Evolutionary conservation across 2,888 invertebrate species (phyloP), one percentile per base, ranked within the genome.

Genomic region (Ischnus inquisitorius): DNA sequence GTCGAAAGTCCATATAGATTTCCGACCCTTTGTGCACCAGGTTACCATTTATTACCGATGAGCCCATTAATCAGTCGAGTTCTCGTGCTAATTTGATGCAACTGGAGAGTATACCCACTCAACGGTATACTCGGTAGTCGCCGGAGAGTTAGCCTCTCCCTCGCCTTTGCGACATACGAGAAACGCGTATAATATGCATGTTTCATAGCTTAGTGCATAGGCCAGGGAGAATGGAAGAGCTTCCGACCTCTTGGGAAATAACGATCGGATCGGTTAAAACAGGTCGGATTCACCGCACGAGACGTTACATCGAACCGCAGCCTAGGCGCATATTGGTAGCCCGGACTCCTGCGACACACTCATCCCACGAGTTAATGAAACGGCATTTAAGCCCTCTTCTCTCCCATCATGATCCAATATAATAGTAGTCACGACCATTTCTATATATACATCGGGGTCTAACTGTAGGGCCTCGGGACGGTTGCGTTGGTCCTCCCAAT

Each of bases 31-130:
- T 14, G 54, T 62, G 25, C 28, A 51, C 25, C 48, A 64, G 74
- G 12, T 68, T 28, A n/a, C 41, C 74, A 69, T 75, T 81, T 81
- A 84, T 81, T 75, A 85, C 85, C 84, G 84, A 81, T 83, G 85
- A 75, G 81, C 83, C 25, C 87, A 85, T 87, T 85, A 85, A 87
- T 87, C 87, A 87, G 85, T 65, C 79, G 82, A 69, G 79, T 75
- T 83, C 65, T 80, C 80, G 79, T 85, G 82, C 82, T 82, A 84
- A 84, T 84, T 84, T 69, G 78, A 81, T 81, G 84, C 80, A 84
- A 81, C 78, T 41, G 39, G 43, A 75, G 64, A 57, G 74, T 51
- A 28, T 34, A 34, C 3, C 51, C 54, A 64, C 77, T 74, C 64
- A 68, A 28, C 22, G 64, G 19, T 69, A 68, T 48, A 41, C 39